Percentiles rank a stretch among this genome's conserved stretches.
Evolutionary conservation across 2,113 vertebrate species (phyloP).

Genomic region (Ameiurus melas): DNA sequence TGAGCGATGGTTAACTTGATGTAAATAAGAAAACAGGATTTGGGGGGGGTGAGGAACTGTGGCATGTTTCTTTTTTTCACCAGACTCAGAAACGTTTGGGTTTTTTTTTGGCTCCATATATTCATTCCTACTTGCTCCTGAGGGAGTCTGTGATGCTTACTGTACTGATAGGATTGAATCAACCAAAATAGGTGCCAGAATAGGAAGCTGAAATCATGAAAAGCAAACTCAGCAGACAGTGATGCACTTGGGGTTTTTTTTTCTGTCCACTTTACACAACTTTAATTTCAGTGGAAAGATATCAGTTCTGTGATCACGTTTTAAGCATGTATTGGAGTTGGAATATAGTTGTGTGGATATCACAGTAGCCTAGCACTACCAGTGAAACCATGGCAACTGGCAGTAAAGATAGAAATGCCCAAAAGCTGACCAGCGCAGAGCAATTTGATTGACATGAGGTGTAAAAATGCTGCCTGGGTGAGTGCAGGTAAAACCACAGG

Average conservation of each 20-base stretch:
- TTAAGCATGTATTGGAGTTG: not conserved
- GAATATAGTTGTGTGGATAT: not conserved
- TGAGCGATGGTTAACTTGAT: not conserved
- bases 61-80: not conserved
- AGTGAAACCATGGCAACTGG: not conserved
- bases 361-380: not conserved
- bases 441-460: not conserved
- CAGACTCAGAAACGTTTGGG: not conserved
- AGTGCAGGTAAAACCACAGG: not conserved
- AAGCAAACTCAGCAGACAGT: not conserved
- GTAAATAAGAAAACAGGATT: not conserved
- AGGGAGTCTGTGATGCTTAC: not conserved
- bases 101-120: not conserved
- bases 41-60: not conserved
- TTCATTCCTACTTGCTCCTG: not conserved
- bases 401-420: constrained; percentile 1
- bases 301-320: not conserved
- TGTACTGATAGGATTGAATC: not conserved
- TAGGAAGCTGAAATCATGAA: not conserved
- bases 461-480: not conserved
- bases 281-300: not conserved
- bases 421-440: not conserved
- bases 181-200: not conserved
- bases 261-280: not conserved
- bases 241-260: not conserved